Conservation (phyloP, 2,888 invertebrate species). For the Gryllus longicercus region DNA sequence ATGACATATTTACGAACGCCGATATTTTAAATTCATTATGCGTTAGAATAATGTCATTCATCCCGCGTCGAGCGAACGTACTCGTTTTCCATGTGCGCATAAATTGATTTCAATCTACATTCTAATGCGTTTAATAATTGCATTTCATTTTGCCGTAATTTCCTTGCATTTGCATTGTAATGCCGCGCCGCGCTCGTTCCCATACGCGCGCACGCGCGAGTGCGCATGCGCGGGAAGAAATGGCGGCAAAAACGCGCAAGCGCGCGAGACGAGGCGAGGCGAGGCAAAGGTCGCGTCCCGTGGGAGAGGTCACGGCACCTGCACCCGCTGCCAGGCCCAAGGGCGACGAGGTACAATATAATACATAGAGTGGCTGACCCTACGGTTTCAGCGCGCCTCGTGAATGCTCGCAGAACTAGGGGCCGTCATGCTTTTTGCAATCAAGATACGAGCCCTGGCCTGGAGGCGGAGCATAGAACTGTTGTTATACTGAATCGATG, state of each 20-base stretch:
- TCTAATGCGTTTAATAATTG: conserved; percentile 4
- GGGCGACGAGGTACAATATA: too few relatives aligned
- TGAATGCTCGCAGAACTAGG: too few relatives aligned
- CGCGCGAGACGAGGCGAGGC: not conserved
- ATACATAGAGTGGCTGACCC: too few relatives aligned
- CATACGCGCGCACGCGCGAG: not conserved
- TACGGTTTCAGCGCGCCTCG: too few relatives aligned
- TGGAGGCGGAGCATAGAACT: too few relatives aligned
- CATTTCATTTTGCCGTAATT: not conserved
- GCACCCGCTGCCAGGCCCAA: not conserved
- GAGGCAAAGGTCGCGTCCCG: not conserved
- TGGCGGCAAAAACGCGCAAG: not conserved
- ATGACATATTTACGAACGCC: not conserved
- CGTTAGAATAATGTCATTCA: not conserved
- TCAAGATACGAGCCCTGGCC: too few relatives aligned
- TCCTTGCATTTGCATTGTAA: not conserved
- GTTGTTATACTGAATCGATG: too few relatives aligned
- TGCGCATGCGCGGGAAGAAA: not conserved
- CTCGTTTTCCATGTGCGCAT: not conserved
- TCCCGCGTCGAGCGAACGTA: not conserved
- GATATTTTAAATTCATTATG: conserved; percentile 3
- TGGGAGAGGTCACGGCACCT: not conserved
- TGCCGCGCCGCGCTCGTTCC: not conserved
- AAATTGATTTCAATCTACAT: not conserved
- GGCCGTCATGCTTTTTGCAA: too few relatives aligned